phyloP scores from a whole-genome alignment of 2,888 invertebrate genomes.

The Yponomeuta cagnagella region DNA sequence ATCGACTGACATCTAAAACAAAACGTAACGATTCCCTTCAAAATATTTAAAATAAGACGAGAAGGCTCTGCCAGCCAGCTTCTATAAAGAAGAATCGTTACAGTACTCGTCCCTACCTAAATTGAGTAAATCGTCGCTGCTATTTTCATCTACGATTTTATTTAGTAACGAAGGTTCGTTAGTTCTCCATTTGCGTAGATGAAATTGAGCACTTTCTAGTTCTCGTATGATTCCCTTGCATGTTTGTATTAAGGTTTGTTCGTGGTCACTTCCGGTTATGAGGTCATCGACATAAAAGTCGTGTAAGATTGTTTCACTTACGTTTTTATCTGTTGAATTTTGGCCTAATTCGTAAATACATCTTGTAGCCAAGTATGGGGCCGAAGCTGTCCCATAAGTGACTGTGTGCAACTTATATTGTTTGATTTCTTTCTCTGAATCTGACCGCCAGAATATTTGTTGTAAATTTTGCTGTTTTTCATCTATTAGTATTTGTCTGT shows the following conservation, averaged over 20 bases:
- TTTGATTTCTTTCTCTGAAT: conserved; percentile 4
- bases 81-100: too few species aligned
- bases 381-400: conserved; percentile 14
- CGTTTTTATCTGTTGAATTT: not conserved
- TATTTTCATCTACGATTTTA: not conserved
- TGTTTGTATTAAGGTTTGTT: conserved; percentile 15
- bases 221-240: conserved; percentile 14
- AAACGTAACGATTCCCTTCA: too few species aligned
- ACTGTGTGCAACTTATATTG: not conserved
- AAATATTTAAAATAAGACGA: too few species aligned
- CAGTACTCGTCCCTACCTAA: conserved; percentile 12
- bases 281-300: conserved; percentile 9
- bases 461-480: conserved; percentile 13
- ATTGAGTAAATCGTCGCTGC: conserved; percentile 13
- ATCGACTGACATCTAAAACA: too few species aligned
- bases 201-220: conserved; percentile 16
- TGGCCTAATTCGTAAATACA: conserved; percentile 14
- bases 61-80: too few species aligned
- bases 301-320: not conserved
- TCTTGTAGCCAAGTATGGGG: conserved; percentile 20
- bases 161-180: conserved; percentile 11
- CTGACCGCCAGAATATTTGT: conserved; percentile 13
- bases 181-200: conserved; percentile 17
- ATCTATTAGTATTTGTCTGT: conserved; percentile 11
- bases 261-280: not conserved